A percentile compares a stretch with the other conserved stretches of the same genome.
phyloP scores from a whole-genome alignment of 2,888 invertebrate species.

The Dolichomitus sp. region DNA sequence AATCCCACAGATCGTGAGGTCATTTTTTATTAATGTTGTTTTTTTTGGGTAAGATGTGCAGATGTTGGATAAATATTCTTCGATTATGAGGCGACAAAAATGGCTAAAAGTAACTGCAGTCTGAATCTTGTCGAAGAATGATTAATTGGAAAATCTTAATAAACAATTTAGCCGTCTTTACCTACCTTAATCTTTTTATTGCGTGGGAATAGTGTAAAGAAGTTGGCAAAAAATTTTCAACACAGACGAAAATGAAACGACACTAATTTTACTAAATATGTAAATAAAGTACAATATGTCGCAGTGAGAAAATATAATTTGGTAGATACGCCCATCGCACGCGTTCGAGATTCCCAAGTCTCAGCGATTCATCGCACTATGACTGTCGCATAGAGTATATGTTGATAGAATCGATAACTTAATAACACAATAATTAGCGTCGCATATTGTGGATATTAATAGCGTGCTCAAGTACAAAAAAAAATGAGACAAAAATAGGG shows the following conservation, averaged over 20 bases:
- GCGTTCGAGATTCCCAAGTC: background rate
- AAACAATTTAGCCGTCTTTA: too few relatives aligned
- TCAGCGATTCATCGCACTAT: background rate
- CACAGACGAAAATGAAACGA: background rate
- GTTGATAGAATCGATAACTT: background rate
- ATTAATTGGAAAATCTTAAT: too few relatives aligned
- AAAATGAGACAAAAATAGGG: slow-evolving; percentile 49
- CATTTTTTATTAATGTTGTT: too few relatives aligned
- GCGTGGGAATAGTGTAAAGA: background rate
- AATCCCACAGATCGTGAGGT: background rate
- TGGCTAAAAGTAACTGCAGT: too few relatives aligned
- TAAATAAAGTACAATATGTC: slow-evolving; percentile 6
- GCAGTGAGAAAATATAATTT: slow-evolving; percentile 20
- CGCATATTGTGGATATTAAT: background rate
- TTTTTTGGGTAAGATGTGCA: too few relatives aligned
- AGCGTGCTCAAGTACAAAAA: background rate
- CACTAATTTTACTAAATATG: slow-evolving; percentile 7
- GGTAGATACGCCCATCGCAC: background rate
- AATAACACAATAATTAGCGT: background rate
- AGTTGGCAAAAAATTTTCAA: background rate
- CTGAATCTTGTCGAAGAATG: too few relatives aligned
- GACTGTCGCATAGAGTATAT: background rate
- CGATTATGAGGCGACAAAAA: too few relatives aligned
- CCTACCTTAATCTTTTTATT: background rate
- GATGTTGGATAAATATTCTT: too few relatives aligned